These are phyloP conservation scores for Aphidius ervi DNA, from an alignment of 1,140 invertebrate species.

Conservation along the genomic window DNA sequence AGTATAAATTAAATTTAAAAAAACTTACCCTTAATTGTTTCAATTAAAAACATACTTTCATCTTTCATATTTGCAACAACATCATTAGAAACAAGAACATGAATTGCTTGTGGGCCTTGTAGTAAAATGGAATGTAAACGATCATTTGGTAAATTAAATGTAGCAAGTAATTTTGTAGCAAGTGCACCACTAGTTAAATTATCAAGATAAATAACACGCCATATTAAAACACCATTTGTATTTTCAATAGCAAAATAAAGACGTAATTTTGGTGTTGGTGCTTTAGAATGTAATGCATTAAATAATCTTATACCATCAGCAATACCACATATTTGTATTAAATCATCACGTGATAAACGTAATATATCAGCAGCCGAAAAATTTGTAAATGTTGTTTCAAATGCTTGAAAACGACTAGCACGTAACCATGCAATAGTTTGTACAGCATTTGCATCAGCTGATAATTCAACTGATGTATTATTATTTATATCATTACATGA, in stretches of 20 bases:
- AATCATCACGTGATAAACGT: slow-evolving; percentile 79
- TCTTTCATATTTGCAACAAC: slow-evolving; percentile 64
- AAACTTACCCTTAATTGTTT: slow-evolving; percentile 53
- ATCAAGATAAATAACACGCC: slow-evolving; percentile 77
- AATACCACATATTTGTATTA: slow-evolving; percentile 90
- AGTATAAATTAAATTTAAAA: background rate
- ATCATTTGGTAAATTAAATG: slow-evolving; percentile 57
- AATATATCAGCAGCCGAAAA: slow-evolving; percentile 87
- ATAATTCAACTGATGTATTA: slow-evolving; percentile 36
- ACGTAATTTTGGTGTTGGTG: slow-evolving; percentile 71
- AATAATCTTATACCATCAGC: slow-evolving; percentile 87
- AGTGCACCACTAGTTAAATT: slow-evolving; percentile 64
- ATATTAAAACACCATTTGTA: slow-evolving; percentile 52
- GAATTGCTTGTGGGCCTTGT: slow-evolving; percentile 71
- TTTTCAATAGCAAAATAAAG: slow-evolving; percentile 73
- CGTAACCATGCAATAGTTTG: slow-evolving; percentile 81
- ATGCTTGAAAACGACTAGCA: slow-evolving; percentile 70
- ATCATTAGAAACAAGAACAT: slow-evolving; percentile 72
- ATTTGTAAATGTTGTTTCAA: slow-evolving; percentile 71
- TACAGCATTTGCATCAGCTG: slow-evolving; percentile 61
- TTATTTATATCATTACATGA: slow-evolving; percentile 1
- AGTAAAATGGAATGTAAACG: slow-evolving; percentile 64
- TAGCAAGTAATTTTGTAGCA: slow-evolving; percentile 60
- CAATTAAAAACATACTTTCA: slow-evolving; percentile 61
- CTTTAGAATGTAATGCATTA: slow-evolving; percentile 80